phyloP scores from a whole-genome alignment of 2,113 vertebrate species.

The Prietella phreatophila region DNA sequence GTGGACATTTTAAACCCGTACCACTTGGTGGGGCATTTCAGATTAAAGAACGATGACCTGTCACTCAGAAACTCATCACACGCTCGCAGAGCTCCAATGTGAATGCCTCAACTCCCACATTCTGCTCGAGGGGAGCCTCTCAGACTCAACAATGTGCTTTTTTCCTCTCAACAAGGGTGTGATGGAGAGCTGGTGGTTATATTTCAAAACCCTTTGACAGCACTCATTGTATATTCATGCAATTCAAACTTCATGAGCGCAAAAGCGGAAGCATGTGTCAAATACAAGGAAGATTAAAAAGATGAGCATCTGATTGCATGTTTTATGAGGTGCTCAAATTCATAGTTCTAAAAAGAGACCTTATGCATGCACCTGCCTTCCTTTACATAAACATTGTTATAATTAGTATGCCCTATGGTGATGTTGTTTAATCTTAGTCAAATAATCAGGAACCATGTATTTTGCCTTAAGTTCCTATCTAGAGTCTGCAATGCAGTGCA shows the following conservation, averaged over 20 bases:
- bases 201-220: constrained; percentile 24
- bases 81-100: background rate
- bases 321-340: constrained; percentile 15
- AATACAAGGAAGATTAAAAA: constrained; percentile 28
- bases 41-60: constrained; percentile 54
- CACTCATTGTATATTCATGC: constrained; percentile 37
- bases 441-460: constrained; percentile 12
- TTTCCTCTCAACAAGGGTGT: constrained; percentile 21
- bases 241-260: background rate
- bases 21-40: constrained; percentile 33
- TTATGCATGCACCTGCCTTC: background rate
- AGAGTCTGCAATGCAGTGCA: background rate
- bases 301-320: constrained; percentile 14
- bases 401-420: constrained; percentile 1
- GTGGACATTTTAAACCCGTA: constrained; percentile 46
- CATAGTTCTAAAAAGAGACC: background rate
- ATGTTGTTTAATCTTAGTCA: background rate
- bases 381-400: background rate
- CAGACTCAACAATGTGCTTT: constrained; percentile 15
- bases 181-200: constrained; percentile 14
- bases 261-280: constrained; percentile 31
- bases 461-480: background rate
- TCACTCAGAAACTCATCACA: constrained; percentile 48
- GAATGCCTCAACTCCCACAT: constrained; percentile 16
- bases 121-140: constrained; percentile 5